Percentiles rank a stretch among this genome's conserved stretches.
Conservation (phyloP, 2,113 vertebrate species). For the Syngnathus floridae region DNA sequence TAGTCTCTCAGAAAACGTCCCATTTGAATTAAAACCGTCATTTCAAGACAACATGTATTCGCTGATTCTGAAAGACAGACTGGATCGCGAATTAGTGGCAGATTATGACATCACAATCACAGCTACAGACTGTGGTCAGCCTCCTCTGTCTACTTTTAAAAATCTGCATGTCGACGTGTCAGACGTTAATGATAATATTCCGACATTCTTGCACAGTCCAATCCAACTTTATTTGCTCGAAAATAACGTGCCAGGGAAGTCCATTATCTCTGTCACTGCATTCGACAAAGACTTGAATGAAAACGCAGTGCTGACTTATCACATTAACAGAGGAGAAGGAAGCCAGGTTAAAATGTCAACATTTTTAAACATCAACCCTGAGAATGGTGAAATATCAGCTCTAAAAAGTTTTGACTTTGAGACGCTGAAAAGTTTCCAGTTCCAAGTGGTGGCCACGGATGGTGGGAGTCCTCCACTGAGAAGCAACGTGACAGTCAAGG, state of each 20-base stretch:
- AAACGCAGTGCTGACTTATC: constrained; percentile 53
- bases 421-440: constrained; percentile 53
- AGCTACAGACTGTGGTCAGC: constrained; percentile 52
- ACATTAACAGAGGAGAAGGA: constrained; percentile 15
- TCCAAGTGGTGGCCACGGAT: constrained; percentile 36
- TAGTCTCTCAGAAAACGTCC: constrained; percentile 31
- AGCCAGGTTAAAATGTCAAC: constrained; percentile 4
- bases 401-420: constrained; percentile 68
- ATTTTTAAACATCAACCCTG: constrained; percentile 54
- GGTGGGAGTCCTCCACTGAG: constrained; percentile 44
- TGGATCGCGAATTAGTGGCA: constrained; percentile 55
- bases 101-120: constrained; percentile 54
- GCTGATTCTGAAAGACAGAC: constrained; percentile 31
- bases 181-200: constrained; percentile 66
- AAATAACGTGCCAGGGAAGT: constrained; percentile 52
- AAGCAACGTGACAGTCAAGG: constrained; percentile 37
- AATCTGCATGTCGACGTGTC: constrained; percentile 48
- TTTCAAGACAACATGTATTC: constrained; percentile 66
- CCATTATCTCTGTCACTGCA: constrained; percentile 53
- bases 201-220: constrained; percentile 45
- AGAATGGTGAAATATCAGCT: constrained; percentile 45
- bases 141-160: constrained; percentile 43
- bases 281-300: constrained; percentile 53
- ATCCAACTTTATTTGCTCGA: constrained; percentile 59
- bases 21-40: constrained; percentile 64